Conservation (phyloP, 2,888 invertebrate genomes). For the Amblyjoppa fuscipennis region DNA sequence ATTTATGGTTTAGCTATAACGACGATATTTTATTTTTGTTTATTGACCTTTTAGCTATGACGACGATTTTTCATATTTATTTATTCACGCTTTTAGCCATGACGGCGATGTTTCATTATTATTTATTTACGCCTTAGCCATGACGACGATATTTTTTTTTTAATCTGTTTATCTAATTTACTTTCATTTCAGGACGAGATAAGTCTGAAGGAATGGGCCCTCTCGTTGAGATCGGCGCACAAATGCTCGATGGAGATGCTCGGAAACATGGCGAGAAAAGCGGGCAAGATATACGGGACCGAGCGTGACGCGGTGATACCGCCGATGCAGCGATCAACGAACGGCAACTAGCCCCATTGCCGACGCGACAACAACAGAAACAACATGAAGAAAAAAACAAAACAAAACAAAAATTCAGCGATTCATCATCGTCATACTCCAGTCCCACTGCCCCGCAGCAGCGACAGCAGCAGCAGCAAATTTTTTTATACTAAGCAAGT, state of each 20-base stretch:
- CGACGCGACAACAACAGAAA: constrained; percentile 27
- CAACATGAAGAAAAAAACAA: constrained; percentile 35
- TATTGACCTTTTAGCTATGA: too few relatives aligned
- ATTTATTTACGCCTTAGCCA: too few relatives aligned
- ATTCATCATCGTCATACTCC: constrained; percentile 77
- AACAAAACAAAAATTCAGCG: constrained; percentile 46
- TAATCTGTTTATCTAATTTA: too few relatives aligned
- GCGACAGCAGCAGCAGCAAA: constrained; percentile 77
- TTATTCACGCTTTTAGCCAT: too few relatives aligned
- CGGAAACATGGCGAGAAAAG: constrained; percentile 99
- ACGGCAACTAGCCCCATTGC: constrained; percentile 85
- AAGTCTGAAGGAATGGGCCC: constrained; percentile 99
- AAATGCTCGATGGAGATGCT: constrained; percentile 98
- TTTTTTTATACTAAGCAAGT: constrained; percentile 81
- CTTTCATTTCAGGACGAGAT: constrained; percentile 93
- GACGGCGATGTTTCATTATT: too few relatives aligned
- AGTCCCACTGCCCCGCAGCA: constrained; percentile 83
- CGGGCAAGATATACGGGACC: constrained; percentile 99
- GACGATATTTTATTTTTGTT: too few relatives aligned
- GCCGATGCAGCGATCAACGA: constrained; percentile 86
- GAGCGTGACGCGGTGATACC: constrained; percentile 86
- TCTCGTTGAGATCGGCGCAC: constrained; percentile 97
- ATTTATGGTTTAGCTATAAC: too few relatives aligned
- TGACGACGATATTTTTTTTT: too few relatives aligned
- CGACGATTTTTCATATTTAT: too few relatives aligned